Evolutionary conservation across 1,140 invertebrate genomes (phyloP).

Genomic region (Platorchestia sp.): DNA sequence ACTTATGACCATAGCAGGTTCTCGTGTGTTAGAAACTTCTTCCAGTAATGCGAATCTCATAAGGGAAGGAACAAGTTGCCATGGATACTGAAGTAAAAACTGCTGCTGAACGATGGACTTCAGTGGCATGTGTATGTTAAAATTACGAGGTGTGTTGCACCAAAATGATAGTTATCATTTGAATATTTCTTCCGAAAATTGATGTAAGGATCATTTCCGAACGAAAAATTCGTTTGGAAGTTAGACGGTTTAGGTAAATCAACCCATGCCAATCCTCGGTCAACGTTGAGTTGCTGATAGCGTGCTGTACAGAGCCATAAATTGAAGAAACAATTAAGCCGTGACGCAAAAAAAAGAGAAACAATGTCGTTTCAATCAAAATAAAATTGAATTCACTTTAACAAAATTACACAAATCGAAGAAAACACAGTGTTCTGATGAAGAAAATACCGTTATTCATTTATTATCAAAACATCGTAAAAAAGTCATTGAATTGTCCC

Average conservation of each 20-base stretch:
- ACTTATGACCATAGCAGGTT: not conserved
- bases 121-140: not conserved
- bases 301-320: too few relatives aligned
- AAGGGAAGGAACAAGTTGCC: not conserved
- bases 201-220: not conserved
- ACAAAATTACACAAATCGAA: too few relatives aligned
- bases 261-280: too few relatives aligned
- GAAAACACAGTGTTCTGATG: too few relatives aligned
- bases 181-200: not conserved
- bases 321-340: too few relatives aligned
- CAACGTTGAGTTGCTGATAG: too few relatives aligned
- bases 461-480: too few relatives aligned
- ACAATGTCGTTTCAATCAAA: too few relatives aligned
- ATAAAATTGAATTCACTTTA: too few relatives aligned
- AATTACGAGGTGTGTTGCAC: not conserved
- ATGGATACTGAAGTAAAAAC: not conserved
- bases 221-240: not conserved
- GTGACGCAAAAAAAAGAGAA: too few relatives aligned
- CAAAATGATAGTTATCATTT: not conserved
- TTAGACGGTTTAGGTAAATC: not conserved
- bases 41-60: not conserved
- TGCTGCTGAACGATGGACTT: not conserved
- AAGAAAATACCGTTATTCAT: too few relatives aligned
- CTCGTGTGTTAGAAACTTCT: not conserved
- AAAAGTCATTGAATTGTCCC: too few relatives aligned